These are phyloP conservation scores for Mormyrus lacerda DNA, from an alignment of 2,113 vertebrate species.

Conservation along the genomic window DNA sequence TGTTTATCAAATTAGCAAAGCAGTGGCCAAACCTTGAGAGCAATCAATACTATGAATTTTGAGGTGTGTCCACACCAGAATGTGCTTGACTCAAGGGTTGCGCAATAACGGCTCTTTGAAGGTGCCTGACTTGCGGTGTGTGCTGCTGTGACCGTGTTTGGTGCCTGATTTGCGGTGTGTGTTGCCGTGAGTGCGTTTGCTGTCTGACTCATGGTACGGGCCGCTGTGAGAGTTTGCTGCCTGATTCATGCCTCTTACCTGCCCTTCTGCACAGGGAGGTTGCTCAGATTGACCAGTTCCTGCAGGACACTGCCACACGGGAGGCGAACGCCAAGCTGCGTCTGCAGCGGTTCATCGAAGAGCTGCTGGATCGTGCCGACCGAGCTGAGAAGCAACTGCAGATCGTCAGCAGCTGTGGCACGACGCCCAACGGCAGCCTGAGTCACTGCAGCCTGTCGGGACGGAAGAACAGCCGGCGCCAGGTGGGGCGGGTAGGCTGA, in stretches of 20 bases:
- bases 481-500: conserved; percentile 40
- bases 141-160: conserved; percentile 37
- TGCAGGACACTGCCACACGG: conserved; percentile 74
- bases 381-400: conserved; percentile 77
- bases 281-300: conserved; percentile 78
- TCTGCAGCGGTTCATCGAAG: conserved; percentile 89
- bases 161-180: neutral
- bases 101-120: neutral
- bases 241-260: neutral
- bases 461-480: conserved; percentile 62
- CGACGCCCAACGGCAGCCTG: conserved; percentile 86
- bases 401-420: conserved; percentile 83
- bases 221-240: conserved; percentile 16
- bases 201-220: neutral
- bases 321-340: conserved; percentile 83
- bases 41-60: neutral
- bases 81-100: neutral
- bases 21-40: neutral
- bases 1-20: neutral
- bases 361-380: conserved; percentile 81
- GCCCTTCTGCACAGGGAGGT: conserved; percentile 68
- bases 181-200: conserved; percentile 37
- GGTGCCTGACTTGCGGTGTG: neutral
- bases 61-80: neutral
- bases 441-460: conserved; percentile 76